These are phyloP conservation scores for Hyperoplus lanceolatus DNA, from an alignment of 2,797 vertebrate species.

Conservation along the genomic window DNA sequence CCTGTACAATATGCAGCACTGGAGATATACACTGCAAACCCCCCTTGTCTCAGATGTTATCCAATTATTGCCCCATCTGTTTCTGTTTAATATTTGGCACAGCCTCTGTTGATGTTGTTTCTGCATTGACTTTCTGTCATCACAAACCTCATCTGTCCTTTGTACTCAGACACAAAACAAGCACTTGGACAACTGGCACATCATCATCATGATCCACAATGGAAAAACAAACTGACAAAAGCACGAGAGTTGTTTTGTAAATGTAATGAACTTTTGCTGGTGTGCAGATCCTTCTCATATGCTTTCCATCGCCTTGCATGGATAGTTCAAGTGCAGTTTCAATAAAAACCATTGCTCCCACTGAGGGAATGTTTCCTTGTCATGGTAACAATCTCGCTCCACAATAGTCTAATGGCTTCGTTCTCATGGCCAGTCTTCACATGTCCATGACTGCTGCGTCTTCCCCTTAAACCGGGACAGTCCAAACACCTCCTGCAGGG, in stretches of 20 bases:
- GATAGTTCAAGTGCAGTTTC: conserved; percentile 55
- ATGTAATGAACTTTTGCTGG: conserved; percentile 81
- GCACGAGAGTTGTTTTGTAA: conserved; percentile 67
- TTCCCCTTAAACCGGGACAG: conserved; percentile 63
- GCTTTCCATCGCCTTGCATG: conserved; percentile 55
- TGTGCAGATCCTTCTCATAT: conserved; percentile 73
- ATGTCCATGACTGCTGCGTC: conserved; percentile 68
- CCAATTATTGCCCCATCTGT: conserved; percentile 82
- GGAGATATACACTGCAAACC: conserved; percentile 67
- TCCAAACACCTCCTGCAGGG: conserved; percentile 66
- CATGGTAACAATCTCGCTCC: conserved; percentile 72
- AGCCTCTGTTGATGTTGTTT: conserved; percentile 69
- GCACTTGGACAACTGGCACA: conserved; percentile 78
- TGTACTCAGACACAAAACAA: conserved; percentile 75
- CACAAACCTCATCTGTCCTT: conserved; percentile 69
- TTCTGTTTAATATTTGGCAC: conserved; percentile 85
- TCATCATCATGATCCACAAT: conserved; percentile 71
- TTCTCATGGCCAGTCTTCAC: conserved; percentile 72
- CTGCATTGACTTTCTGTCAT: conserved; percentile 65
- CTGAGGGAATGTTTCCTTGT: conserved; percentile 60
- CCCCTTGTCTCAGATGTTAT: conserved; percentile 69
- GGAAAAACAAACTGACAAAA: conserved; percentile 72
- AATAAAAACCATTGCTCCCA: conserved; percentile 60
- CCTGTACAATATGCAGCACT: conserved; percentile 80
- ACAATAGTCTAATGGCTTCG: conserved; percentile 77